Evolutionary conservation across 1,140 invertebrate genomes (phyloP).

Genomic region (Littorina saxatilis): DNA sequence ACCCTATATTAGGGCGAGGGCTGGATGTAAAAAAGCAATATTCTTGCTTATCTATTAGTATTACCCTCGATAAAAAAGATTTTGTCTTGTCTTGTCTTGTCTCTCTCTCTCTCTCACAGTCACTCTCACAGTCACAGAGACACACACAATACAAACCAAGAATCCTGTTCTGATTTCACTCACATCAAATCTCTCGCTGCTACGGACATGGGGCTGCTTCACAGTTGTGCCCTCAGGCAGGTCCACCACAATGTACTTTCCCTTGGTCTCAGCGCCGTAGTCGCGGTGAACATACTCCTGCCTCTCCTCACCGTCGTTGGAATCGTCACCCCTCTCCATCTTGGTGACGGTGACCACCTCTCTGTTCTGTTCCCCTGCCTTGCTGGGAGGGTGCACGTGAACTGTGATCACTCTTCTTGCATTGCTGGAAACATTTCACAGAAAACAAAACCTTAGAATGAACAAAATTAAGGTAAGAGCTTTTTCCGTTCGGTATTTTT

Average conservation of each 20-base stretch:
- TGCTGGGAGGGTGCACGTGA: constrained; percentile 26
- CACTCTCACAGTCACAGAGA: too few species aligned
- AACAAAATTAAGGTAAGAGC: too few species aligned
- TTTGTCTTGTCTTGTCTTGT: too few species aligned
- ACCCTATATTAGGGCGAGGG: too few species aligned
- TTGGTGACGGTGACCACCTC: constrained; percentile 6
- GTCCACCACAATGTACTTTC: constrained; percentile 18
- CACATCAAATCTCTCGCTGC: constrained; percentile 42
- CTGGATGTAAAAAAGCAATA: too few species aligned
- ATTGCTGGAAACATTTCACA: neutral
- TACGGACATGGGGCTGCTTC: constrained; percentile 43
- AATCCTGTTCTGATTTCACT: too few species aligned
- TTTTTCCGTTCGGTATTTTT: too few species aligned
- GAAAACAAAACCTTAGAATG: too few species aligned
- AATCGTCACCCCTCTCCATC: constrained; percentile 5
- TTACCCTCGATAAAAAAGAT: too few species aligned
- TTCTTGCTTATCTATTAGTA: too few species aligned
- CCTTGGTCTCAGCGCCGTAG: neutral
- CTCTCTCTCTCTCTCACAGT: too few species aligned
- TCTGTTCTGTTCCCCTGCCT: neutral
- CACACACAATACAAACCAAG: too few species aligned
- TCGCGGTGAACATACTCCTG: neutral
- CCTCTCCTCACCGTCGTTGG: constrained; percentile 13
- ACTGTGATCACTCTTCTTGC: constrained; percentile 23
- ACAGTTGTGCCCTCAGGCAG: constrained; percentile 46